Percentiles rank a stretch among this genome's conserved stretches.
These are phyloP conservation scores for Meles meles DNA, from an alignment of 2,113 vertebrate species.

Conservation along the genomic window DNA sequence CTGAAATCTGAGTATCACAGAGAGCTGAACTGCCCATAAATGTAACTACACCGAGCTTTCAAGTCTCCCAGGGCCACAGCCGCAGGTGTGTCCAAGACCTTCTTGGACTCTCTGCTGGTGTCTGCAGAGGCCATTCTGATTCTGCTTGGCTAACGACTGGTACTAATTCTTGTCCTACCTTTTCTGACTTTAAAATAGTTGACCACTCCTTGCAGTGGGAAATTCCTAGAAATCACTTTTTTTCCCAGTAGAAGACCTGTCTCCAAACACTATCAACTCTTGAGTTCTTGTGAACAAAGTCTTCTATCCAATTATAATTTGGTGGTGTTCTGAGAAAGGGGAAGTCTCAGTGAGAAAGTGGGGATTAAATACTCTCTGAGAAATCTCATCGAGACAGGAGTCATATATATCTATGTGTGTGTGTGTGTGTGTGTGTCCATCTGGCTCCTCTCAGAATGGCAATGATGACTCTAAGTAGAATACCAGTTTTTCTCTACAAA, in stretches of 20 bases:
- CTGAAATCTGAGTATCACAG: neutral
- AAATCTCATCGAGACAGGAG: neutral
- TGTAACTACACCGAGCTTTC: neutral
- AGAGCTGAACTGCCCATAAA: neutral
- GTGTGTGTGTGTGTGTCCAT: too few species aligned
- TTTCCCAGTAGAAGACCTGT: neutral
- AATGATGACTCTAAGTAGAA: neutral
- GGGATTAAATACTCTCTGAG: neutral
- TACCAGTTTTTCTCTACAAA: neutral
- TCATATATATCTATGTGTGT: too few species aligned
- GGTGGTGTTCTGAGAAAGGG: neutral
- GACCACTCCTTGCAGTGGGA: neutral
- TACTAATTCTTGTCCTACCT: neutral
- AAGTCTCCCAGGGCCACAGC: neutral
- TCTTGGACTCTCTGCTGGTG: neutral
- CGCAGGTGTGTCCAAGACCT: neutral
- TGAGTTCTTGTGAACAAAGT: neutral
- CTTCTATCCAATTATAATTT: neutral
- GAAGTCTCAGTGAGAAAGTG: neutral
- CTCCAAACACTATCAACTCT: accelerated
- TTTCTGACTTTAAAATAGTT: neutral
- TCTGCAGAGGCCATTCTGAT: neutral
- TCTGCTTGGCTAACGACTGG: neutral
- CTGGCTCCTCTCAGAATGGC: too few species aligned
- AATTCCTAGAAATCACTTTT: neutral